Conservation (phyloP, 2,888 invertebrate species). For the Torymus aiolomorphi region DNA sequence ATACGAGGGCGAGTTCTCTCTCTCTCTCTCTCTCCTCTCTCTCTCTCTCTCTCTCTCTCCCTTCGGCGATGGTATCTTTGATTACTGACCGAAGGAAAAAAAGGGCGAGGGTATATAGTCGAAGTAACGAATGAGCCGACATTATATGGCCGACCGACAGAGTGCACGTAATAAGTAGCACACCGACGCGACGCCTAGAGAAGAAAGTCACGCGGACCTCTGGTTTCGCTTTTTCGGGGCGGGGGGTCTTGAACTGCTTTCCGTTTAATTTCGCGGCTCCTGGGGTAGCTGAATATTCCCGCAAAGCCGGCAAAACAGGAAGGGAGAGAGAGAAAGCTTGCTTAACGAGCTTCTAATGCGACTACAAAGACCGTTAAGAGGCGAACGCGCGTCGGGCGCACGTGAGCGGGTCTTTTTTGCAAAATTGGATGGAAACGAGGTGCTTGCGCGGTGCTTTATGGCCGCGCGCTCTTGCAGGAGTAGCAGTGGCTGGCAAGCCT, state of each 20-base stretch:
- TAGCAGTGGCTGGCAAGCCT: not conserved
- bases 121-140: too few species aligned
- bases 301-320: not conserved
- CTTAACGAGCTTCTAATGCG: slow-evolving; percentile 63
- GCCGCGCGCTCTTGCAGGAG: not conserved
- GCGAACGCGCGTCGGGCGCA: not conserved
- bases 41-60: too few species aligned
- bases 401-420: not conserved
- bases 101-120: too few species aligned
- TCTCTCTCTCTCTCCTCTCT: too few species aligned
- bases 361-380: slow-evolving; percentile 58
- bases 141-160: too few species aligned
- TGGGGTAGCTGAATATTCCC: not conserved
- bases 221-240: too few species aligned
- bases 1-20: too few species aligned
- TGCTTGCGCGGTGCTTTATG: slow-evolving; percentile 4
- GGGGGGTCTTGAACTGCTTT: too few species aligned
- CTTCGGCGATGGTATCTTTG: not conserved
- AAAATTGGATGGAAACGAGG: slow-evolving; percentile 7
- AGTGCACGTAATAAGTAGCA: too few species aligned
- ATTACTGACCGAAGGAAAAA: not conserved
- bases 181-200: too few species aligned
- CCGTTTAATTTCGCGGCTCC: too few species aligned
- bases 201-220: too few species aligned
- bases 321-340: slow-evolving; percentile 17